Conservation (phyloP, 2,113 vertebrate genomes). For the Rutilus rutilus region DNA sequence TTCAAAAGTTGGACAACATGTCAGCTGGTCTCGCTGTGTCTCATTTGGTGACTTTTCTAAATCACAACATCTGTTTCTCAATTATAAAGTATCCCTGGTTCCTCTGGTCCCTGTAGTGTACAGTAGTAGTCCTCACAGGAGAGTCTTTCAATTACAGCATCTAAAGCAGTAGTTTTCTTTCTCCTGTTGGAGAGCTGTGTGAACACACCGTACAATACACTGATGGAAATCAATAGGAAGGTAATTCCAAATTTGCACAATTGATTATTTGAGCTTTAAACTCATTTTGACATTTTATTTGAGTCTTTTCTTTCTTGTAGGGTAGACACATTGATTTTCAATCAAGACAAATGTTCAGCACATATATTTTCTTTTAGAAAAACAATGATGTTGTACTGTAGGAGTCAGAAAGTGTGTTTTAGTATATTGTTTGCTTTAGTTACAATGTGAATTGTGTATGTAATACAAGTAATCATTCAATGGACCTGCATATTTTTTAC, state of each 20-base stretch:
- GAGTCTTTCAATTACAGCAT: background rate
- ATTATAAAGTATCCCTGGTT: background rate
- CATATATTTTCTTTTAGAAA: conserved; percentile 31
- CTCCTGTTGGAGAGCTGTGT: background rate
- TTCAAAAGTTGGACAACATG: background rate
- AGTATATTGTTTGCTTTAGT: background rate
- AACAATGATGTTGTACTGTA: conserved; percentile 1
- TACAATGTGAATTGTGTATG: background rate
- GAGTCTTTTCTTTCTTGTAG: conserved; percentile 41
- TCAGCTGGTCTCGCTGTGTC: background rate
- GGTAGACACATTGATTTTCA: conserved; percentile 45
- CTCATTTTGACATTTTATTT: conserved; percentile 31
- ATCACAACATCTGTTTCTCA: background rate
- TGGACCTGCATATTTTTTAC: background rate
- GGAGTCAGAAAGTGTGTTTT: background rate
- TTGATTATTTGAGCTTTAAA: conserved; percentile 50
- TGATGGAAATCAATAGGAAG: conserved; percentile 29
- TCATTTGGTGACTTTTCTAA: background rate
- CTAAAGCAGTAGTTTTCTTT: background rate
- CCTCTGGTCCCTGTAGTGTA: background rate
- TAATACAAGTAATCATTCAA: background rate
- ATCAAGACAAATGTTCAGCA: conserved; percentile 30
- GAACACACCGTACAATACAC: background rate
- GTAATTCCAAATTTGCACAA: conserved; percentile 50
- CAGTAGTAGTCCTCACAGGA: background rate